phyloP scores from a whole-genome alignment of 2,113 vertebrate genomes.

The Brachionichthys hirsutus region DNA sequence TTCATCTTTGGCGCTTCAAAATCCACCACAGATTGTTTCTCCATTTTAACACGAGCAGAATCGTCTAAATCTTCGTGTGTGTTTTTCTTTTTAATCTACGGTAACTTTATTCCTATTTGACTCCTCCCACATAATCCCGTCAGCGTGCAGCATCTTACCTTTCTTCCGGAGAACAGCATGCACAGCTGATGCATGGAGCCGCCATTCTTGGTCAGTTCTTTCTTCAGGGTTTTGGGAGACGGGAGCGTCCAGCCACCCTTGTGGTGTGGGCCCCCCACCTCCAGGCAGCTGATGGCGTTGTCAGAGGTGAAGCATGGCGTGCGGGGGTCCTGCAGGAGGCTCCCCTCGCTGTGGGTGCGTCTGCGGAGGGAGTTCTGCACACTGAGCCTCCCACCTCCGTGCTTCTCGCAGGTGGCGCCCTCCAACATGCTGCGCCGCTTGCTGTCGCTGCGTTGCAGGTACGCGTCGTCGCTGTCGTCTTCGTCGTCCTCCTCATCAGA shows the following conservation, averaged over 20 bases:
- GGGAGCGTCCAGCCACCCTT: slow-evolving; percentile 84
- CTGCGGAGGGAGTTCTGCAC: slow-evolving; percentile 90
- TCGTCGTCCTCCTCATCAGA: slow-evolving; percentile 83
- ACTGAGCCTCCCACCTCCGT: slow-evolving; percentile 80
- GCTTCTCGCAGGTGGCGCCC: slow-evolving; percentile 79
- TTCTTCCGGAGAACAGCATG: slow-evolving; percentile 91
- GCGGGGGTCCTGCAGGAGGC: slow-evolving; percentile 89
- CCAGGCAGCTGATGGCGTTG: slow-evolving; percentile 90
- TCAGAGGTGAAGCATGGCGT: slow-evolving; percentile 89
- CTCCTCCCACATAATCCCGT: not conserved
- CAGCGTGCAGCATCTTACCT: slow-evolving; percentile 76
- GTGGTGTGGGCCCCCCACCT: slow-evolving; percentile 58
- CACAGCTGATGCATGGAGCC: slow-evolving; percentile 94
- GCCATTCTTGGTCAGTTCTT: slow-evolving; percentile 88
- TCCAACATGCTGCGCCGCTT: slow-evolving; percentile 93
- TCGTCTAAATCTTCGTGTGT: too few relatives aligned
- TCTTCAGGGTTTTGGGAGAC: slow-evolving; percentile 91
- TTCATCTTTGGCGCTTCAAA: not conserved
- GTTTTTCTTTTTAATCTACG: too few relatives aligned
- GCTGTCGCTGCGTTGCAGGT: slow-evolving; percentile 77
- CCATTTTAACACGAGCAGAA: too few relatives aligned
- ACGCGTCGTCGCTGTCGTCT: slow-evolving; percentile 84
- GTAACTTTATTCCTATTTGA: too few relatives aligned
- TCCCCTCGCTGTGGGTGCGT: slow-evolving; percentile 95
- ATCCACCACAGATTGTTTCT: too few relatives aligned